These are phyloP conservation scores for Spongilla lacustris DNA, from an alignment of 37 sponge, comb jelly and placozoan species.

Conservation along the genomic window DNA sequence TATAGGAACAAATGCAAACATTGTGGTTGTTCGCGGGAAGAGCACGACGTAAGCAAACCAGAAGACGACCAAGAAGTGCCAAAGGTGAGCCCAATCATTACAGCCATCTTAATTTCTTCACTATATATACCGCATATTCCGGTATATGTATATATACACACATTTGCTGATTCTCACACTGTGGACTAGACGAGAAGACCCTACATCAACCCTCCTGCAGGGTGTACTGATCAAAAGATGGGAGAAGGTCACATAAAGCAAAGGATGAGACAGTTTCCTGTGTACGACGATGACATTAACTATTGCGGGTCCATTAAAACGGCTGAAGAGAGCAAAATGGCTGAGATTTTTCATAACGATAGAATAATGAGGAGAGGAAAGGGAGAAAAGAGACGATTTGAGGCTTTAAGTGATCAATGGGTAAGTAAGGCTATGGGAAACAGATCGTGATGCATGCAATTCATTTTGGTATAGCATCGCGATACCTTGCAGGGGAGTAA, in stretches of 20 bases:
- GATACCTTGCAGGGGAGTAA: too few species aligned
- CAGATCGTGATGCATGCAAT: too few species aligned
- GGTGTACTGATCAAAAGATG: background rate
- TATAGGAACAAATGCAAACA: background rate
- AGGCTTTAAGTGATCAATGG: background rate
- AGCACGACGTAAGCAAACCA: background rate
- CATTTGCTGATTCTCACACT: too few species aligned
- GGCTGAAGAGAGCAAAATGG: slow-evolving; percentile 43
- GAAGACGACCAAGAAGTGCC: background rate
- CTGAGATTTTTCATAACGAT: slow-evolving; percentile 30
- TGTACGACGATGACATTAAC: slow-evolving; percentile 56
- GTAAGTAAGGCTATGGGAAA: too few species aligned
- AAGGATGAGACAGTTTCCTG: slow-evolving; percentile 74
- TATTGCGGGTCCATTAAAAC: slow-evolving; percentile 4
- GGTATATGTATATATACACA: too few species aligned
- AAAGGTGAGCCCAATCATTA: background rate
- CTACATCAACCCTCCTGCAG: background rate
- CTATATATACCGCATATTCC: too few species aligned
- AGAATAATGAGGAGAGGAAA: slow-evolving; percentile 43
- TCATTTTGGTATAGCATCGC: too few species aligned
- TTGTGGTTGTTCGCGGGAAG: background rate
- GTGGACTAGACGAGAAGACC: background rate
- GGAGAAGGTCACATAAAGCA: slow-evolving; percentile 61
- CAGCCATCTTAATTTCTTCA: too few species aligned
- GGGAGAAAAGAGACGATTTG: slow-evolving; percentile 24